Conservation (phyloP, 2,113 vertebrate genomes). For the Mustela lutreola region DNA sequence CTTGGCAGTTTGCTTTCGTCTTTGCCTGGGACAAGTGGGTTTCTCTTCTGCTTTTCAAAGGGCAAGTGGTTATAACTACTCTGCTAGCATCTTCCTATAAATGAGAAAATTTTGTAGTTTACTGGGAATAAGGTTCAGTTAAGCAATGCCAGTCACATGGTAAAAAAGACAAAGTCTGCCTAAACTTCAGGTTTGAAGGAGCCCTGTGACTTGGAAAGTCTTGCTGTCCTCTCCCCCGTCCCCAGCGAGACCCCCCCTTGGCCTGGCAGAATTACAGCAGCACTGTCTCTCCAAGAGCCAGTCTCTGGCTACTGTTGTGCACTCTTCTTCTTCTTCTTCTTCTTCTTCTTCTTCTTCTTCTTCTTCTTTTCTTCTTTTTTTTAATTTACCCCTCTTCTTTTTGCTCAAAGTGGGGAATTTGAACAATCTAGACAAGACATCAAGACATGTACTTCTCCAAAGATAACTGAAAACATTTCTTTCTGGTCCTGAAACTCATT, state of each 20-base stretch:
- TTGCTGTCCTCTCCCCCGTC: background rate
- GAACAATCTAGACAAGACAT: background rate
- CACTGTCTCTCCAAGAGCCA: background rate
- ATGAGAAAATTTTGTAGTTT: background rate
- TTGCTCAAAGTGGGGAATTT: background rate
- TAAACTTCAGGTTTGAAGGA: background rate
- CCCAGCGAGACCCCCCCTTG: background rate
- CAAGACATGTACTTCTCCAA: background rate
- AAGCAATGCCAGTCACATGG: background rate
- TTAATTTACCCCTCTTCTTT: background rate
- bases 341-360: no score
- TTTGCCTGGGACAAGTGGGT: background rate
- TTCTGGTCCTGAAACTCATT: background rate
- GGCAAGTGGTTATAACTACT: conserved; percentile 24
- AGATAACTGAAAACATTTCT: conserved; percentile 12
- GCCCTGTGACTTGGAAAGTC: background rate
- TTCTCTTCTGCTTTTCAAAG: conserved; percentile 70
- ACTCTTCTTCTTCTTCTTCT: no score
- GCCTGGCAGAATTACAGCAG: background rate
- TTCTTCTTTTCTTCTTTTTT: no score
- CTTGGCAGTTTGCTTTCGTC: background rate
- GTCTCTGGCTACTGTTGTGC: background rate
- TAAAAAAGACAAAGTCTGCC: conserved; percentile 2
- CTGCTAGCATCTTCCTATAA: background rate
- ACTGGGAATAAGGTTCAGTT: conserved; percentile 10